Conservation (phyloP, 2,797 vertebrate genomes). For the Dermochelys coriacea region DNA sequence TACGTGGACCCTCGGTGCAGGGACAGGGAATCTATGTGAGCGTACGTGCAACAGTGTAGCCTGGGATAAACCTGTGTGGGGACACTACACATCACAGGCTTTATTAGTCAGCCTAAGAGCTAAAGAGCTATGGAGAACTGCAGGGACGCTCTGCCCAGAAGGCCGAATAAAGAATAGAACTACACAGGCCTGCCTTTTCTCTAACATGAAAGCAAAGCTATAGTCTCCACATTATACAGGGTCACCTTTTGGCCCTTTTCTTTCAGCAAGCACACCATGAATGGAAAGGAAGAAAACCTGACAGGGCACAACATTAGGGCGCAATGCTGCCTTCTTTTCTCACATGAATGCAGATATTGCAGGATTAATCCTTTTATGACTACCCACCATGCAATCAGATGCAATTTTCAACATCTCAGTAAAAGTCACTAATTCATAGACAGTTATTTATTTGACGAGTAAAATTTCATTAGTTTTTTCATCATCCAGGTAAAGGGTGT, state of each 20-base stretch:
- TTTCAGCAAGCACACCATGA: not conserved
- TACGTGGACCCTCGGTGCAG: no score
- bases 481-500: not conserved
- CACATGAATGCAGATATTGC: constrained; percentile 30
- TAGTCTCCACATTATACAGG: not conserved
- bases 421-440: constrained; percentile 8
- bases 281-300: not conserved
- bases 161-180: not conserved
- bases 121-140: not conserved
- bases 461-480: constrained; percentile 30
- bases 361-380: not conserved
- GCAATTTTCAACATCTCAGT: not conserved
- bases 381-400: not conserved
- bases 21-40: no score
- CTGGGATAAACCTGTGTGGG: not conserved
- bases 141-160: not conserved
- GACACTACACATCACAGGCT: not conserved
- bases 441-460: not conserved
- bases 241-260: not conserved
- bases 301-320: not conserved
- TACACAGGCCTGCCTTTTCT: not conserved
- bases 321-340: constrained; percentile 19
- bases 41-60: not conserved
- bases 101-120: not conserved
- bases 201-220: not conserved